These are phyloP conservation scores for Chrysolina oricalcia DNA, from an alignment of 2,888 invertebrate species.

Conservation along the genomic window DNA sequence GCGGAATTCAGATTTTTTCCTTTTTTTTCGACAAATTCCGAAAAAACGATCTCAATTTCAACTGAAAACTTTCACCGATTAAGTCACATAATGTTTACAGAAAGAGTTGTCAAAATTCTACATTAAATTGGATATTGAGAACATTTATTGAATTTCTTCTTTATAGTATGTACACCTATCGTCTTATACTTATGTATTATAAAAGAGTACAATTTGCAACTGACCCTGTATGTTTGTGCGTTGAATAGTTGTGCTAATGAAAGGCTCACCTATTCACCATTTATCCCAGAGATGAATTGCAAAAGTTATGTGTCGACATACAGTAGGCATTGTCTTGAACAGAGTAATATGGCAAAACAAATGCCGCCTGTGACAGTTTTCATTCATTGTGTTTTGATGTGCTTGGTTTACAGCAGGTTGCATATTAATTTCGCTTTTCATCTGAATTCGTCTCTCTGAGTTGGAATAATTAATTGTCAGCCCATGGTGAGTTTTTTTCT, in stretches of 20 bases:
- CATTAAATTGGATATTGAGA: no score
- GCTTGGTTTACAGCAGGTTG: background rate
- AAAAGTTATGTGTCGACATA: slow-evolving; percentile 21
- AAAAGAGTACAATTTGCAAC: background rate
- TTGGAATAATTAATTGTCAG: background rate
- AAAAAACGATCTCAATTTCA: no score
- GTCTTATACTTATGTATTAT: no score
- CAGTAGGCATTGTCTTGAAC: slow-evolving; percentile 17
- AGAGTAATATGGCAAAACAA: slow-evolving; percentile 15
- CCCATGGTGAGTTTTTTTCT: background rate
- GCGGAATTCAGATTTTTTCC: no score
- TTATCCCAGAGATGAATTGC: slow-evolving; percentile 4
- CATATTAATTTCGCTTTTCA: background rate
- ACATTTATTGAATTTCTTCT: no score
- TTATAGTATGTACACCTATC: no score
- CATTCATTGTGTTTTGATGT: slow-evolving; percentile 8
- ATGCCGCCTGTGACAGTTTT: slow-evolving; percentile 18
- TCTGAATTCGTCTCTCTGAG: background rate
- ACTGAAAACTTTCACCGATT: no score
- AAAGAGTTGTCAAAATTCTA: no score
- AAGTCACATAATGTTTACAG: no score
- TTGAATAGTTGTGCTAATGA: background rate
- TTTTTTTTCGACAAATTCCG: no score
- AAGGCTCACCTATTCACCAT: background rate
- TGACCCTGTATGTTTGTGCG: background rate